phyloP scores from a whole-genome alignment of 2,888 invertebrate genomes.

The Acholoe squamosa region DNA sequence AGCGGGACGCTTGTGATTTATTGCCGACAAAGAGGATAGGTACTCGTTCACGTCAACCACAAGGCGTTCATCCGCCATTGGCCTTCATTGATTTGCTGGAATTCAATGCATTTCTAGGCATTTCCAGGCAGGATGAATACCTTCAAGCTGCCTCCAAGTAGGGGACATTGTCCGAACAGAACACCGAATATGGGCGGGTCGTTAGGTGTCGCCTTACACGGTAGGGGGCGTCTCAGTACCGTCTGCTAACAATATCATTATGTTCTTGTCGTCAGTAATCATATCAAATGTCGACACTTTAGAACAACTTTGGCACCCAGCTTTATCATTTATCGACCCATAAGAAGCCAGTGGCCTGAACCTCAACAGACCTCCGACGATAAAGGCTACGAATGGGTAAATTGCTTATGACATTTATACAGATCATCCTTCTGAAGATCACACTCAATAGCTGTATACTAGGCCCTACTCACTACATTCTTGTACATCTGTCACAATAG shows the following conservation, averaged over 20 bases:
- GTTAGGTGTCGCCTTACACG: conserved; percentile 13
- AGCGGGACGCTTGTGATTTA: conserved; percentile 39
- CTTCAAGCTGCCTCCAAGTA: conserved; percentile 3
- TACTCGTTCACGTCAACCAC: not conserved
- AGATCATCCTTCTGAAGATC: no score
- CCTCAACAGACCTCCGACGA: no score
- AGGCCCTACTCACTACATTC: no score
- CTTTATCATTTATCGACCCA: conserved; percentile 18
- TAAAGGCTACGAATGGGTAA: no score
- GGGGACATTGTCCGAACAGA: conserved; percentile 31
- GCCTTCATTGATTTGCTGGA: conserved; percentile 34
- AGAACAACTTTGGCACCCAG: conserved; percentile 38
- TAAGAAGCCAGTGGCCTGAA: not conserved
- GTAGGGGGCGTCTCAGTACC: not conserved
- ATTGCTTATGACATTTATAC: no score
- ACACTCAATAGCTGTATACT: no score
- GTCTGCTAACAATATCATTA: conserved; percentile 17
- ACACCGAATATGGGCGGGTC: not conserved
- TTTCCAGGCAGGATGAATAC: conserved; percentile 24
- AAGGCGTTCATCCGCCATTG: conserved; percentile 38
- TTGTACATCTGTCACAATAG: no score
- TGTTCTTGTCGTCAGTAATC: not conserved
- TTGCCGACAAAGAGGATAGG: conserved; percentile 30
- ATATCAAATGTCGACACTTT: not conserved
- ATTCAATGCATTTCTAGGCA: conserved; percentile 51